These are phyloP conservation scores for Hemicrepidius hirtus DNA, from an alignment of 2,888 invertebrate species.

Conservation along the genomic window DNA sequence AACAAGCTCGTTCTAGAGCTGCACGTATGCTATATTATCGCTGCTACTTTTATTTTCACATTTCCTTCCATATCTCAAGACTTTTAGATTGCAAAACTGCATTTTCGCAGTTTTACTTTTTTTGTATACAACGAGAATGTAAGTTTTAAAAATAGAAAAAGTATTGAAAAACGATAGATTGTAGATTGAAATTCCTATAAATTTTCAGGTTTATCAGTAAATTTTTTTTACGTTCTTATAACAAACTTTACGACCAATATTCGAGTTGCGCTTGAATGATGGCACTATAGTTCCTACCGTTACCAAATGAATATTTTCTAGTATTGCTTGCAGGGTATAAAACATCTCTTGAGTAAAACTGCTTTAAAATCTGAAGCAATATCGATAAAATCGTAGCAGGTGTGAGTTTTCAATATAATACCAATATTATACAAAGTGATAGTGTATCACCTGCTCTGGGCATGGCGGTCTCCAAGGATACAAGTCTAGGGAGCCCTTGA, in stretches of 20 bases:
- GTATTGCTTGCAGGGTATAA: background rate
- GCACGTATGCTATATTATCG: background rate
- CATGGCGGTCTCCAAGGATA: conserved; percentile 75
- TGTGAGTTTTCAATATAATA: conserved; percentile 27
- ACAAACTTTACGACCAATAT: too few relatives aligned
- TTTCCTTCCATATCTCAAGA: too few relatives aligned
- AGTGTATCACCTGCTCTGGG: conserved; percentile 75
- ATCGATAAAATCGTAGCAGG: conserved; percentile 29
- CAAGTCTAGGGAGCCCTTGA: conserved; percentile 76
- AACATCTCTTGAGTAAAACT: background rate
- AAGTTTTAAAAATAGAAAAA: too few relatives aligned
- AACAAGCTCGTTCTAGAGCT: background rate
- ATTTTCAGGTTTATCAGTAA: too few relatives aligned
- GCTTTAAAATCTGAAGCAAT: conserved; percentile 26
- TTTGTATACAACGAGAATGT: too few relatives aligned
- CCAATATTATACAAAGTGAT: conserved; percentile 19
- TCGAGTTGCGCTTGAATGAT: too few relatives aligned
- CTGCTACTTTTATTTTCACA: background rate
- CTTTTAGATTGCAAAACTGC: too few relatives aligned
- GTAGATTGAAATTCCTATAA: too few relatives aligned
- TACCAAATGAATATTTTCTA: background rate
- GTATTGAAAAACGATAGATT: too few relatives aligned
- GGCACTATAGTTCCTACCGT: too few relatives aligned
- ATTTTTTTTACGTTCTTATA: too few relatives aligned
- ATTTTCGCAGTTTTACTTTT: too few relatives aligned